phyloP scores from a whole-genome alignment of 2,113 vertebrate genomes.

The Xiphorhynchus elegans region DNA sequence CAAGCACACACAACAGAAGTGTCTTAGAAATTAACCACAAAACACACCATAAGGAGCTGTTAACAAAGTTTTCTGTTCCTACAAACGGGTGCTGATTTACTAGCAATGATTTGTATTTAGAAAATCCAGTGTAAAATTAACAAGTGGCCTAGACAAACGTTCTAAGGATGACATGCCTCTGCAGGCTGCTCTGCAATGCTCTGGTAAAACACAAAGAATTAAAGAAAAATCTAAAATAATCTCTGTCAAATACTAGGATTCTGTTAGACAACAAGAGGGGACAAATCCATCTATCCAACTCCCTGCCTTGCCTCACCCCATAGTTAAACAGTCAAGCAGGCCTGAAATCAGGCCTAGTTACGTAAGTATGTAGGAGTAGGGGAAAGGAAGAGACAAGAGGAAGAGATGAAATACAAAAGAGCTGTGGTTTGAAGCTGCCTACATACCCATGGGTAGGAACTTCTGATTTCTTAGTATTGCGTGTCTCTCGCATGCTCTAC shows the following conservation, averaged over 20 bases:
- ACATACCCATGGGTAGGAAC: background rate
- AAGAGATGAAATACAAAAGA: constrained; percentile 14
- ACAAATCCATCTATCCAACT: background rate
- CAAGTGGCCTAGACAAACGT: background rate
- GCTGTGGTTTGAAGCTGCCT: constrained; percentile 27
- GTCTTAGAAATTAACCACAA: background rate
- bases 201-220: background rate
- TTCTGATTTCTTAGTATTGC: background rate
- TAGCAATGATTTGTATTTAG: background rate
- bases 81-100: background rate
- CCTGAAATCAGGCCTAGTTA: constrained; percentile 9
- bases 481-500: fast-evolving
- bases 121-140: background rate
- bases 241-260: background rate
- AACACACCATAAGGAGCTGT: background rate
- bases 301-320: background rate
- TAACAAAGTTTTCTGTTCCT: background rate
- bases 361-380: background rate
- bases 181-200: background rate
- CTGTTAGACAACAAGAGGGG: background rate
- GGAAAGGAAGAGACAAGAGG: background rate
- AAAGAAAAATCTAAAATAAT: background rate
- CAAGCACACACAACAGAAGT: background rate
- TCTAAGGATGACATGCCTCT: background rate
- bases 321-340: background rate